Percentiles rank a stretch among this genome's conserved stretches.
Evolutionary conservation across 2,888 invertebrate genomes (phyloP).

Genomic region (Tetheella fluctuosa): DNA sequence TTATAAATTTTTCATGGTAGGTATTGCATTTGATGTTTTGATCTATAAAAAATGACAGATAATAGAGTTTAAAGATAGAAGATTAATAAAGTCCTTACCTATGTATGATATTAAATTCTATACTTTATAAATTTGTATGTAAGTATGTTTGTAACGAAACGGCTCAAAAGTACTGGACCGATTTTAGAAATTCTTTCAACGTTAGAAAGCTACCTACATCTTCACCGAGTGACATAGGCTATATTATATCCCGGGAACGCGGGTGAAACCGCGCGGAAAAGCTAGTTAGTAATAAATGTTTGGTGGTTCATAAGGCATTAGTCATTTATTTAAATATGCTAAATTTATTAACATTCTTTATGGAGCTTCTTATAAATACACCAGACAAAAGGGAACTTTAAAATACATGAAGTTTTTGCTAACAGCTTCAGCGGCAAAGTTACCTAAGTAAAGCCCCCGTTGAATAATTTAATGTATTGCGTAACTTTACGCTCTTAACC

Average conservation of each 20-base stretch:
- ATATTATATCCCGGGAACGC: no score
- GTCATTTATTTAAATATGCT: no score
- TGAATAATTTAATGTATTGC: conserved; percentile 14
- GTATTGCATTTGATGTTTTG: neutral
- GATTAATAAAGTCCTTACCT: no score
- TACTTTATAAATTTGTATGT: no score
- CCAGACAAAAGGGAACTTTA: conserved; percentile 10
- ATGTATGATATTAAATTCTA: no score
- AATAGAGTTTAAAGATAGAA: no score
- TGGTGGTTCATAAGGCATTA: neutral
- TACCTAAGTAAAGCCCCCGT: conserved; percentile 12
- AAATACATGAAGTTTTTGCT: conserved; percentile 14
- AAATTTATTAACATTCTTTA: neutral
- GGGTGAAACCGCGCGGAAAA: no score
- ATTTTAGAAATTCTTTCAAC: no score
- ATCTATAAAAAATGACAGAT: neutral
- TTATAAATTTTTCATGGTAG: conserved; percentile 3
- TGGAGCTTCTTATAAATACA: neutral
- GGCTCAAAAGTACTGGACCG: no score
- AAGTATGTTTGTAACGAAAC: no score
- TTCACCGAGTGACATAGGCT: no score
- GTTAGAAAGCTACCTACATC: no score
- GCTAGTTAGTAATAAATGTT: neutral
- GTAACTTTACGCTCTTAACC: conserved; percentile 13
- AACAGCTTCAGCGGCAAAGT: conserved; percentile 12